Evolutionary conservation across 2,113 vertebrate genomes (phyloP).

Genomic region (Cervus canadensis): DNA sequence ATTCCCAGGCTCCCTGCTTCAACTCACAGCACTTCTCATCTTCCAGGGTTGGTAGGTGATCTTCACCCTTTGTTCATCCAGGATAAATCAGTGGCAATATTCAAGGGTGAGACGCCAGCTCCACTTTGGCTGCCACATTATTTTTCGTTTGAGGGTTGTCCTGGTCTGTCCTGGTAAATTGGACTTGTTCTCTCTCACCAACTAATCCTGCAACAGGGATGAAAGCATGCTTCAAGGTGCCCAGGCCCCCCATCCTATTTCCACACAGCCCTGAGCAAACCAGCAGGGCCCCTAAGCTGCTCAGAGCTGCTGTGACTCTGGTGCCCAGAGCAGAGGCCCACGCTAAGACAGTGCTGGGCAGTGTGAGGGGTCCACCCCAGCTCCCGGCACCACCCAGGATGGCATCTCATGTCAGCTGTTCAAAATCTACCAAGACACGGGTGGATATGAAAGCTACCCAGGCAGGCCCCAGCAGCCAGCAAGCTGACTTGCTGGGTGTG

Average conservation of each 20-base stretch:
- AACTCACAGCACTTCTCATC: fast-evolving
- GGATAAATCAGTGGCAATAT: no score
- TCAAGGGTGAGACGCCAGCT: not conserved
- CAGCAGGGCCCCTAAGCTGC: not conserved
- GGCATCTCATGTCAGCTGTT: not conserved
- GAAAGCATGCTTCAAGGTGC: not conserved
- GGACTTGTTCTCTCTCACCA: not conserved
- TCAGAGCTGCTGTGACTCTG: not conserved
- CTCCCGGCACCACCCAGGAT: no score
- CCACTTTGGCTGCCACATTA: not conserved
- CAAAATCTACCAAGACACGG: not conserved
- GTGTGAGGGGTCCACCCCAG: fast-evolving
- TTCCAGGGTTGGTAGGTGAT: fast-evolving
- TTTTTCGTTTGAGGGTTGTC: not conserved
- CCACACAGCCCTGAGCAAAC: not conserved
- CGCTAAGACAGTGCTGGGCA: fast-evolving
- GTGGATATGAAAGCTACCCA: not conserved
- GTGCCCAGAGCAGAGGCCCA: not conserved
- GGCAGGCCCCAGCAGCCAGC: not conserved
- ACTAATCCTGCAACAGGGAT: not conserved
- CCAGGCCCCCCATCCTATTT: not conserved
- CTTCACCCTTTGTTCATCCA: not conserved
- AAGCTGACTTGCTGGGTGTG: no score
- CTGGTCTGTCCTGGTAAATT: not conserved
- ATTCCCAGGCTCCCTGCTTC: not conserved